A percentile compares a stretch with the other conserved stretches of the same genome.
phyloP scores from a whole-genome alignment of 1,140 invertebrate genomes.

The Pomacea maculata region DNA sequence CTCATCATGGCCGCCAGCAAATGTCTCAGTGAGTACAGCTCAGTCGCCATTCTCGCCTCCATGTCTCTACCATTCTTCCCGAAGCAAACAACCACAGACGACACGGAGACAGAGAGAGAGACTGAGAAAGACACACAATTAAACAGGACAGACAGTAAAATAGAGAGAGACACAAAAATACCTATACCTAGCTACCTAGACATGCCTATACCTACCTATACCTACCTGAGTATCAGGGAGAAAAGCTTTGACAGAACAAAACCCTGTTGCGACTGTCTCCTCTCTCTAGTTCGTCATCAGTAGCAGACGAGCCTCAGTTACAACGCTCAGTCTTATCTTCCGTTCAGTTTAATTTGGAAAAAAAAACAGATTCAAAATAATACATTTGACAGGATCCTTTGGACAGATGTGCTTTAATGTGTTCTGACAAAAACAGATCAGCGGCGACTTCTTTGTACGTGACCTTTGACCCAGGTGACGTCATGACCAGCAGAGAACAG shows the following conservation, averaged over 20 bases:
- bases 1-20: constrained; percentile 1
- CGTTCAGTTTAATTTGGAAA: neutral
- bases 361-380: neutral
- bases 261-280: neutral
- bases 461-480: no score
- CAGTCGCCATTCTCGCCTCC: neutral
- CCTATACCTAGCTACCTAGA: no score
- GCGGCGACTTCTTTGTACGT: no score
- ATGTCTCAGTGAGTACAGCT: neutral
- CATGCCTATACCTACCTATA: no score
- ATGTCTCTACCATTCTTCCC: neutral
- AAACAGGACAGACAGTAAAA: no score
- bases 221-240: no score
- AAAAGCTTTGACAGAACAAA: no score
- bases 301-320: no score
- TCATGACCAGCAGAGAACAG: neutral
- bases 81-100: neutral
- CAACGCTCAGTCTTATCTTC: neutral
- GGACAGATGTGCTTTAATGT: no score
- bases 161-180: no score
- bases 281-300: neutral
- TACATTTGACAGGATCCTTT: no score
- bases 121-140: neutral
- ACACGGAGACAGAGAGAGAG: neutral
- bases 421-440: no score